Evolutionary conservation across 64 coral and sea anemone species (phyloP), one percentile per base, ranked within the genome.

Genomic region (Porites lutea): DNA sequence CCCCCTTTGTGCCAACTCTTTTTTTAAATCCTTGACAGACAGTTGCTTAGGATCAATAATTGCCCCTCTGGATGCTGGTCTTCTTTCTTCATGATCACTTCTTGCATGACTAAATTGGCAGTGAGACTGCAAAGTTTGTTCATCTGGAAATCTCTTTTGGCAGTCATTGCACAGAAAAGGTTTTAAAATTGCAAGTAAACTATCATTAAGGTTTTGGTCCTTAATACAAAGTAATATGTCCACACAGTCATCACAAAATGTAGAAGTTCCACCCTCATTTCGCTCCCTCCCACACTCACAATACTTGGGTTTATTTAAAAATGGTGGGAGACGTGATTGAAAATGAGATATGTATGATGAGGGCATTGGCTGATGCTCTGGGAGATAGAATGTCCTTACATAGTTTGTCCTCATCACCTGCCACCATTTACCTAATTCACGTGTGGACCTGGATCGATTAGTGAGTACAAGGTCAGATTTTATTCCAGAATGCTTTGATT

Each of bases 391-490:
- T 71, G 82, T 45, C 47, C 82, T 66, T 6, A 86, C 62, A 69
- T 86, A 86, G 15, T 86, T 86, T 11, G 58, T 82, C 21, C 71
- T 62, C 90, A 92, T 92, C 22, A 90, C 88, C 69, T 90, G 88
- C 88, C 60, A 90, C 88, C 88, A 90, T 90, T 82, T 90, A 14
- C 77, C 88, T 8, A 79, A 59, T 7, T 50, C 16, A 79, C 62
- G 62, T 48, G 75, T 66, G 12, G 75, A 65, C 37, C 62, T 79
- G 23, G 86, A 55, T 8, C 69, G 71, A 68, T 74, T 4, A 68
- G 74, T 8, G 53, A 37, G 61, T 3, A 15, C 7, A 18, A 82
- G 68, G 13, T 90, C 77, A 58, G 80, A 7, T 48, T 82, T 89
- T 8, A 83, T n/a, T 19, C 81, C 81, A 61, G 57, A 19, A 83